phyloP scores from a whole-genome alignment of 2,888 invertebrate species.

The Mantis religiosa region DNA sequence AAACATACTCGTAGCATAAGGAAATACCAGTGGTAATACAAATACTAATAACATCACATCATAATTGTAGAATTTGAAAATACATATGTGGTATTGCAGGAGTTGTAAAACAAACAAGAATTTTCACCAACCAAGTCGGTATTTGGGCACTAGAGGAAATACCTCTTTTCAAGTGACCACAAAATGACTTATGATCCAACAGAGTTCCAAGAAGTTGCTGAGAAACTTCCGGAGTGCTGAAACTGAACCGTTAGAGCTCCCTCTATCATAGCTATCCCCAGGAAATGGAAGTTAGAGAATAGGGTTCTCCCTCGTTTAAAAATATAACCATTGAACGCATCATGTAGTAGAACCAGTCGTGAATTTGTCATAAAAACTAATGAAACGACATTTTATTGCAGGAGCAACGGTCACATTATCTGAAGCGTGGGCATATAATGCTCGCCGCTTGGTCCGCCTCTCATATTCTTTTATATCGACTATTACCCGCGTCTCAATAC shows the following conservation, averaged over 20 bases:
- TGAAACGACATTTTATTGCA: constrained; percentile 20
- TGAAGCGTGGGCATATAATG: not conserved
- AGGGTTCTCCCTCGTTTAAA: not conserved
- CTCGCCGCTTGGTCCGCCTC: not conserved
- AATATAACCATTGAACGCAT: not conserved
- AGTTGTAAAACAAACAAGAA: too few species aligned
- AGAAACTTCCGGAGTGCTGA: not conserved
- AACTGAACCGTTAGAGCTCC: not conserved
- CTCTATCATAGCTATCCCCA: not conserved
- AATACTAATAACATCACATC: too few species aligned
- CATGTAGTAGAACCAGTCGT: not conserved
- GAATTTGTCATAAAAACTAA: constrained; percentile 23
- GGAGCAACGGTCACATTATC: constrained; percentile 1
- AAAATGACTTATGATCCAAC: too few species aligned
- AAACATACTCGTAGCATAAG: too few species aligned
- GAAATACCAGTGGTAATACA: too few species aligned
- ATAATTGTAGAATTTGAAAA: too few species aligned
- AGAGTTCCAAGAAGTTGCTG: not conserved
- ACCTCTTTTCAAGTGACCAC: too few species aligned
- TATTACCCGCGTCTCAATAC: constrained; percentile 8
- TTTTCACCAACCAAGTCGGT: too few species aligned
- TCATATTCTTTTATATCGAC: constrained; percentile 8
- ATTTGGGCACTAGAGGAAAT: too few species aligned
- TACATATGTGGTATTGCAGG: too few species aligned
- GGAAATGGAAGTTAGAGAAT: not conserved